Base-by-base conservation (phyloP, 2,113 vertebrate genomes). In the Chloroceryle aenea region DNA sequence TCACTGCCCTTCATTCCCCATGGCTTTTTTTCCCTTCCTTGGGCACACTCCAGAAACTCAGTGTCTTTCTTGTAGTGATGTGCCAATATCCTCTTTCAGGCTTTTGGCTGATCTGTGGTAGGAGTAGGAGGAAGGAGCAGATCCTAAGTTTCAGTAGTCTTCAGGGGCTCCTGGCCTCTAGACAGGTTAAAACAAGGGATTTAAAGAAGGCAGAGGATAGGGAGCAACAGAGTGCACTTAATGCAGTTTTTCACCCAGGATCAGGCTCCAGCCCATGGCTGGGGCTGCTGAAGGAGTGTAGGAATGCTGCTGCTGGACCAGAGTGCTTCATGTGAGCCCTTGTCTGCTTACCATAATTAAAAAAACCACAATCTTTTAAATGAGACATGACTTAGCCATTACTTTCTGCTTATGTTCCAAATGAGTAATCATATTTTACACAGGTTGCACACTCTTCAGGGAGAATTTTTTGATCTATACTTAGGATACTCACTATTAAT, bases 331-430 rank as follows among this genome's bases (percentile, higher is more conserved):
- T 62, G 34, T 71, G 9, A 61, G 38, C 68, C 48, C 27, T 91
- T 1, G 9, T 48, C 47, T 66, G 72, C 83, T 81, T 85, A 47
- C 61, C 10, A 34, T 61, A 79, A 32, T 88, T 78, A 92, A 95
- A 75, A n/a, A 83, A 86, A 72, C 72, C 83, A 78, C 79, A 89
- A 1, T 59, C 19, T 56, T 94, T 90, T 66, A 93, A 95, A 91
- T n/a, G 72, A 90, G 61, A 75, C 73, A 75, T 75, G 73, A 89
- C 76, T 90, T 93, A 87, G 76, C 56, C 69, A 79, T 89, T 91
- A 72, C 88, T 78, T 91, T 88, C 85, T 96, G 90, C 85, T 97
- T 87, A 79, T 38, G 62, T 89, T 96, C 92, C 88, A 95, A 94
- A 88, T 68, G 79, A 81, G 52, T 81, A 94, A 90, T 91, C 88